These are phyloP conservation scores for Sphinx pinastri DNA, from an alignment of 2,888 invertebrate genomes.

Conservation along the genomic window DNA sequence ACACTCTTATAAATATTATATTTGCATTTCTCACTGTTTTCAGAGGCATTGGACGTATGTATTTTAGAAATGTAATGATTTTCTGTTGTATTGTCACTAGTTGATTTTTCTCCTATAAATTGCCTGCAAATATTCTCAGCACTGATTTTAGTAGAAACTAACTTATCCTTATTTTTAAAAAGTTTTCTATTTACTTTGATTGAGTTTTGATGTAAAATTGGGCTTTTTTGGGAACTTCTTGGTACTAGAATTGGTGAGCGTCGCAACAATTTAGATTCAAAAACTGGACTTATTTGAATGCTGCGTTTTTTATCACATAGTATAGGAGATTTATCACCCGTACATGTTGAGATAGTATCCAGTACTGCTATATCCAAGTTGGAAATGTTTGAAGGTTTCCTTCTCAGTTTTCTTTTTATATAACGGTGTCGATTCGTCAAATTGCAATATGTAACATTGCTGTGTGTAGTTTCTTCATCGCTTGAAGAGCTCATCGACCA, in stretches of 20 bases:
- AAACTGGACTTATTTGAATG: constrained; percentile 32
- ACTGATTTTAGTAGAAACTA: background rate
- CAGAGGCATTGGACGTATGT: constrained; percentile 14
- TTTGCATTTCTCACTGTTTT: constrained; percentile 28
- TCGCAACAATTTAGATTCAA: constrained; percentile 22
- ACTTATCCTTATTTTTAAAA: constrained; percentile 37
- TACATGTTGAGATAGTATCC: constrained; percentile 35
- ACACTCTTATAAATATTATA: constrained; percentile 54
- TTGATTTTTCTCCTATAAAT: constrained; percentile 27
- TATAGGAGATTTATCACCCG: constrained; percentile 49
- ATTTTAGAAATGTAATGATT: constrained; percentile 3
- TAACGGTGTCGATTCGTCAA: constrained; percentile 36
- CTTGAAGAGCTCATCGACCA: constrained; percentile 74
- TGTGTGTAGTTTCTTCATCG: constrained; percentile 58
- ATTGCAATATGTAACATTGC: constrained; percentile 40
- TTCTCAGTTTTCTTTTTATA: constrained; percentile 66
- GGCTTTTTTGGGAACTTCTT: constrained; percentile 50
- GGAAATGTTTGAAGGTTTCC: constrained; percentile 57
- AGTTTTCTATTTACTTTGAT: constrained; percentile 59
- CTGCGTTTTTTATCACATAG: constrained; percentile 35
- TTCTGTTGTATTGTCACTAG: constrained; percentile 26
- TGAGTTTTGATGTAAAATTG: constrained; percentile 55
- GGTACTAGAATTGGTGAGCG: constrained; percentile 26
- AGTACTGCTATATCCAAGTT: constrained; percentile 59
- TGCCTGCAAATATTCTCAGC: constrained; percentile 10